Evolutionary conservation across 2,888 invertebrate genomes (phyloP), one percentile per base, ranked within the genome.

Genomic region (Pyrrhosoma nymphula): DNA sequence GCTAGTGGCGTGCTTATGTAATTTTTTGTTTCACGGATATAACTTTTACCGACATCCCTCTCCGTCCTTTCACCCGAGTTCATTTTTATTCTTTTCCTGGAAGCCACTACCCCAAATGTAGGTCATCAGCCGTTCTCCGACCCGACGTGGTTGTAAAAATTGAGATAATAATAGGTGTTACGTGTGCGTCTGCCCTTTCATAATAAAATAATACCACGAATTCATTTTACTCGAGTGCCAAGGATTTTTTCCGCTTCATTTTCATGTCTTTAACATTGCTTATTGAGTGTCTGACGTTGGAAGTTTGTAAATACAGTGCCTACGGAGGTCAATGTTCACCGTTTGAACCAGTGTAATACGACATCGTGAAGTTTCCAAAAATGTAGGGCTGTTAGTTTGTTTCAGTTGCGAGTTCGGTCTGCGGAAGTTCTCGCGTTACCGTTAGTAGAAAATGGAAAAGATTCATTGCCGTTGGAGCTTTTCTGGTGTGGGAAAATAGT

Each of bases 11-110:
- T 60, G 60, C 20, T 20, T 16, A 60, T 4, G 16, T 1, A 60
- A 60, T 60, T 4, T 60, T 60, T 60, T 60, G 16, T 60, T 60
- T 60, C 60, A 60, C 20, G 60, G 16, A 2, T 60, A 20, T 60
- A 60, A 20, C 12, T 60, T 60, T 20, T 60, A 10, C 60, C 20
- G 16, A 60, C 20, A 60, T 4, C 16, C 60, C 60, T 60, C 20
- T 2, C 47, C 47, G 47, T 60, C 60, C 60, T 60, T 60, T 60
- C 60, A 60, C 60, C 20, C 20, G 26, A 26, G 69, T 69, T 69
- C 69, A n/a, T n/a, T 69, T 60, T 60, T n/a, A 69, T 69, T 60
- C n/a, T n/a, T 60, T 69, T 69, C 69, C 69, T n/a, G 69, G 69
- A 69, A 69, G 69, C n/a, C 69, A 23, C 26, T n/a, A 26, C 26